Evolutionary conservation across 2,113 vertebrate genomes (phyloP).

Genomic region (Parus major): DNA sequence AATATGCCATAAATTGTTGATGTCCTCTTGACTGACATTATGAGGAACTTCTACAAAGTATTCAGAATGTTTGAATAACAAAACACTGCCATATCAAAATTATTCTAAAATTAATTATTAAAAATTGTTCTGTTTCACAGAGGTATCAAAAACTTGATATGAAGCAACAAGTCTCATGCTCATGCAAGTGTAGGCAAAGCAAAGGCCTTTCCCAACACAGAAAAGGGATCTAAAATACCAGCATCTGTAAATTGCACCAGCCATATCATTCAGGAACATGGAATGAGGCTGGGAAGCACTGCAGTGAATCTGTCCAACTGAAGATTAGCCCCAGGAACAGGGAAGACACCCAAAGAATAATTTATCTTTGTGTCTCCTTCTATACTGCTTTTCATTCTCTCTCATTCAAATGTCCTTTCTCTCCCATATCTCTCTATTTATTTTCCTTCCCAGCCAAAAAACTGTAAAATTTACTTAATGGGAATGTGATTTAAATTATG

Average conservation of each 20-base stretch:
- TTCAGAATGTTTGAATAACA: background rate
- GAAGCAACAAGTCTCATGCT: background rate
- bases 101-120: background rate
- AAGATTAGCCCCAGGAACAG: background rate
- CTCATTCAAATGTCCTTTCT: background rate
- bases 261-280: background rate
- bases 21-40: background rate
- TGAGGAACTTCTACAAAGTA: background rate
- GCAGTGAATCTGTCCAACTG: background rate
- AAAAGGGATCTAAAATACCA: background rate
- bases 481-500: background rate
- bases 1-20: background rate
- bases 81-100: background rate
- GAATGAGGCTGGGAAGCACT: background rate
- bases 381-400: background rate
- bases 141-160: background rate
- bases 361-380: background rate
- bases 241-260: background rate
- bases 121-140: background rate
- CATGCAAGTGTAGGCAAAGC: fast-evolving
- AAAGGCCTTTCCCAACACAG: background rate
- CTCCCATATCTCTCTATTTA: background rate
- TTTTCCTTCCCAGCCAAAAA: background rate
- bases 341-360: background rate
- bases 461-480: background rate